Evolutionary conservation across 2,113 vertebrate species (phyloP).

Genomic region (Pagrus major): DNA sequence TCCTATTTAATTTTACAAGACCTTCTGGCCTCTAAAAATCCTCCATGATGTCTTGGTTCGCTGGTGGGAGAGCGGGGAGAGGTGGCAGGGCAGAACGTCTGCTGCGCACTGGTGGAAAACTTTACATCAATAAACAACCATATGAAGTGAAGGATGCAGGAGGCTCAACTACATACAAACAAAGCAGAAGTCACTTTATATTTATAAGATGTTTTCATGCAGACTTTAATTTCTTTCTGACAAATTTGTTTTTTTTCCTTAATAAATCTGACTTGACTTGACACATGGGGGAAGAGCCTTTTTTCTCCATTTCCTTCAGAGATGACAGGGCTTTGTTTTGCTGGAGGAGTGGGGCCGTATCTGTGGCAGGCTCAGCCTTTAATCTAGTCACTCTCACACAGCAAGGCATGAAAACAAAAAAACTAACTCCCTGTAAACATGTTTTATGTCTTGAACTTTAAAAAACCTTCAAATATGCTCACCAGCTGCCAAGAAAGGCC

Average conservation of each 20-base stretch:
- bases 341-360: background rate
- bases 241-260: background rate
- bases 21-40: slow-evolving; percentile 77
- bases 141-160: slow-evolving; percentile 29
- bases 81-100: slow-evolving; percentile 47
- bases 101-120: slow-evolving; percentile 46
- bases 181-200: background rate
- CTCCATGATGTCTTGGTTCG: slow-evolving; percentile 71
- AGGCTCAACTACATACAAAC: slow-evolving; percentile 1
- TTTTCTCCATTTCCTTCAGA: background rate
- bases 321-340: slow-evolving; percentile 7
- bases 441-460: background rate
- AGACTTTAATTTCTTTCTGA: background rate
- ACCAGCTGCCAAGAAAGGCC: slow-evolving; percentile 10
- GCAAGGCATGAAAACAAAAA: slow-evolving; percentile 27
- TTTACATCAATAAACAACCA: slow-evolving; percentile 47
- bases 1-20: slow-evolving; percentile 85
- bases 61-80: slow-evolving; percentile 49
- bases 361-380: background rate
- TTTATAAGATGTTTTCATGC: background rate
- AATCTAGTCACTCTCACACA: background rate
- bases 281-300: background rate
- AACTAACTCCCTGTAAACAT: slow-evolving; percentile 22
- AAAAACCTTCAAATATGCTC: slow-evolving; percentile 7
- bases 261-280: background rate